Base-by-base conservation (phyloP, 2,888 invertebrate species). In the Eilema sororculum region DNA sequence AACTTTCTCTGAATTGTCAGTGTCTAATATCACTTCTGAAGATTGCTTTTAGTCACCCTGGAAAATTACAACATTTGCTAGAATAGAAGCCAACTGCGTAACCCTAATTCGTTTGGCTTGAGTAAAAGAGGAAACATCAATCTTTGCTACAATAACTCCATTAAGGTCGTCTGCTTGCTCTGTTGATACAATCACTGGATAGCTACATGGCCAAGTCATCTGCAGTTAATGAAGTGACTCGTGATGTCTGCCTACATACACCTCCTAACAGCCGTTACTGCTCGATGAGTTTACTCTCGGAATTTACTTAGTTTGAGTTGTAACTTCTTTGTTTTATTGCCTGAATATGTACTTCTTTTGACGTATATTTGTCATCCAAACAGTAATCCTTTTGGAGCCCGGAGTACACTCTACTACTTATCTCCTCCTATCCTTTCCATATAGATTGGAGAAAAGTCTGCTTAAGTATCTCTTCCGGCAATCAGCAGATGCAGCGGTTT, bases 201-300 rank as follows among this genome's bases (percentile, higher is more conserved):
- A 65, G 30, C 56, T 59, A 41, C 20, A 57, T 52, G 52, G 75
- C 57, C 79, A 78, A 77, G 84, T 84, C 84, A 82, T 77, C 71
- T 66, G 73, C 68, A 78, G 74, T 79, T 82, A 86, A 86, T 85
- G 79, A 85, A 85, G 78, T 85, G 81, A 76, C 72, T 71, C 73
- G 76, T 84, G 74, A 61, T 22, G 61, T 37, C n/a, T 61, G 72
- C 75, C 70, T 84, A 63, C 62, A 67, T n/a, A n/a, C n/a, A 30
- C 24, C 46, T 64, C 25, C 20, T 52, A 58, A 61, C 52, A 69
- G 28, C 22, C 22, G 20, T 60, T 46, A 22, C 46, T 56, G 57
- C 33, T 61, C 22, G 33, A 33, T 61, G 30, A 33, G 46, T 46
- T 61, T 61, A 33, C 33, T 22, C 22, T 12, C 12, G 22, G 20